phyloP scores from a whole-genome alignment of 2,888 invertebrate species.

The Acanthosoma haemorrhoidale region DNA sequence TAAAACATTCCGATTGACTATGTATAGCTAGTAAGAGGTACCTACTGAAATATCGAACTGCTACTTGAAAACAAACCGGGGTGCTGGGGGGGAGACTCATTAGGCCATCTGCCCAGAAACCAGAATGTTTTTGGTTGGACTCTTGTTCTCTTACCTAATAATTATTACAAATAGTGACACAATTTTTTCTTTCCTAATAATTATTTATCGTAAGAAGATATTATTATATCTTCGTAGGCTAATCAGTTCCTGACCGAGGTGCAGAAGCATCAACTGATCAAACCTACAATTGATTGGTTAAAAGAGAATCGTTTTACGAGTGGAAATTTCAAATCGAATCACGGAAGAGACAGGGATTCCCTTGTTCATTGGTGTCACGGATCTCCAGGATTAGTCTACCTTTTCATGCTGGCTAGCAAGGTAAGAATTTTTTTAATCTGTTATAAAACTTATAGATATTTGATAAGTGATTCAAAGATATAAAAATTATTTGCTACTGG shows the following conservation, averaged over 20 bases:
- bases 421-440: constrained; percentile 46
- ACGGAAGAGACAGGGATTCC: constrained; percentile 62
- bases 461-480: no score
- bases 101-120: no score
- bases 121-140: no score
- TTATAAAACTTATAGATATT: no score
- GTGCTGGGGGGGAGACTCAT: no score
- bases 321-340: constrained; percentile 73
- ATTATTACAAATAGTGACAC: not conserved
- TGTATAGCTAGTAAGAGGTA: no score
- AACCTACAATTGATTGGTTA: constrained; percentile 62
- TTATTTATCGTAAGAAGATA: not conserved
- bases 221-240: not conserved
- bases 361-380: constrained; percentile 93
- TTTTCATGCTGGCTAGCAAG: constrained; percentile 63
- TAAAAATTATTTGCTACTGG: no score
- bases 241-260: constrained; percentile 43
- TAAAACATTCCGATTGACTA: no score
- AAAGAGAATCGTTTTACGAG: constrained; percentile 54
- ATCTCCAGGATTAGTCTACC: constrained; percentile 76
- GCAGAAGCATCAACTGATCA: constrained; percentile 56
- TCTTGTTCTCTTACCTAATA: not conserved
- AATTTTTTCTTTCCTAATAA: not conserved
- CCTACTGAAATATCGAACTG: no score
- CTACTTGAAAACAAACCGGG: no score